phyloP scores from a whole-genome alignment of 1,140 invertebrate species.

The Drosophila takahashii region DNA sequence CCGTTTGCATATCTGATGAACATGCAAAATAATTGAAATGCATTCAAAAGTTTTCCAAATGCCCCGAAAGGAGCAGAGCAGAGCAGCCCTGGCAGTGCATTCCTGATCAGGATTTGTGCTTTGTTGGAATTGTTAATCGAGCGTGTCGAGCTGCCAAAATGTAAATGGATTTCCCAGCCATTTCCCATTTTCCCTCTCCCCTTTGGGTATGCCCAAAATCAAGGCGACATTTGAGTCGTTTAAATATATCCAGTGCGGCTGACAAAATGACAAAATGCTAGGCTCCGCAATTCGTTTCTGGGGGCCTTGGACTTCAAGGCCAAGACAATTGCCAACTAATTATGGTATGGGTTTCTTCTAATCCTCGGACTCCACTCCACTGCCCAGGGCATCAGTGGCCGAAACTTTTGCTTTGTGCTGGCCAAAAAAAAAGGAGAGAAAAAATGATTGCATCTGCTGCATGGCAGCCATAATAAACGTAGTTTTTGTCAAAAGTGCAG shows the following conservation, averaged over 20 bases:
- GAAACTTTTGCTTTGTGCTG: conserved; percentile 17
- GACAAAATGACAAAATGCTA: conserved; percentile 6
- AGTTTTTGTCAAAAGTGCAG: conserved; percentile 3
- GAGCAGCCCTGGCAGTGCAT: conserved; percentile 27
- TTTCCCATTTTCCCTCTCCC: too few relatives aligned
- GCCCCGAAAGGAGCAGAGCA: conserved; percentile 16
- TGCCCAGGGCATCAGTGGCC: background rate
- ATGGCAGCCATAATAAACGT: conserved; percentile 44
- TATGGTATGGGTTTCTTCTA: conserved; percentile 6
- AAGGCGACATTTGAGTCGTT: conserved; percentile 9
- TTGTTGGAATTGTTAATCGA: conserved; percentile 43
- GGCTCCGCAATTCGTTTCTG: background rate
- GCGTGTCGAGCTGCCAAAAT: conserved; percentile 37
- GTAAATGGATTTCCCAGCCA: conserved; percentile 25
- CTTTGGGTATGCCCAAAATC: conserved; percentile 1
- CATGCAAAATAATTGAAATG: conserved; percentile 59
- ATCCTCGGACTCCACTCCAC: conserved; percentile 2
- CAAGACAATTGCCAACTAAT: conserved; percentile 29
- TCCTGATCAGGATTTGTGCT: conserved; percentile 50
- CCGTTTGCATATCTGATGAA: conserved; percentile 53
- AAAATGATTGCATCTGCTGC: conserved; percentile 17
- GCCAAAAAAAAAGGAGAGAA: background rate
- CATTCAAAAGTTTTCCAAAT: conserved; percentile 49
- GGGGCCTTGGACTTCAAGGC: background rate
- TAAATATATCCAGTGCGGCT: background rate